Percentiles rank a stretch among this genome's conserved stretches.
Conservation (phyloP, 1,140 invertebrate species). For the Drosophila dunni region DNA sequence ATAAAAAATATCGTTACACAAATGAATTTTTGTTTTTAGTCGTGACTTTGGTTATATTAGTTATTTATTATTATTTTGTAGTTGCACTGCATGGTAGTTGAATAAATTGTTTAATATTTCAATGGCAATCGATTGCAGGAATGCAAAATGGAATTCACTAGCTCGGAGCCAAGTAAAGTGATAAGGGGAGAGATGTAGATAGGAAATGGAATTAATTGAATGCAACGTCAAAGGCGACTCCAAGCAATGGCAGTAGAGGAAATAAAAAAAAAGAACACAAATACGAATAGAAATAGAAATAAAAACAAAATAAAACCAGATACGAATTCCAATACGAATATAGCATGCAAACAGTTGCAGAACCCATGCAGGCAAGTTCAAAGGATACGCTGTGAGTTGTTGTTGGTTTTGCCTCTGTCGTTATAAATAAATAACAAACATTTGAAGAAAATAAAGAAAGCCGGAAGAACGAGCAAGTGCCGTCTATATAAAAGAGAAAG, state of each 20-base stretch:
- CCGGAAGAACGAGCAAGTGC: slow-evolving; percentile 26
- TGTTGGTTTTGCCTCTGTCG: slow-evolving; percentile 34
- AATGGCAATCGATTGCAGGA: slow-evolving; percentile 35
- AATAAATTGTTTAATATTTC: slow-evolving; percentile 48
- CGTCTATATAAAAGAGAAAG: slow-evolving; percentile 20
- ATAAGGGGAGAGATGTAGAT: slow-evolving; percentile 32
- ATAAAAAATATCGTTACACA: slow-evolving; percentile 17
- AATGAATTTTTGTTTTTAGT: not conserved
- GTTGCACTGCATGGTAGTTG: not conserved
- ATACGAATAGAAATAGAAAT: not conserved
- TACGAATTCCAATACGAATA: slow-evolving; percentile 38
- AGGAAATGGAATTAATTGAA: slow-evolving; percentile 70
- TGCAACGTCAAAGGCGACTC: slow-evolving; percentile 62
- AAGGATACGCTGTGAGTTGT: slow-evolving; percentile 64
- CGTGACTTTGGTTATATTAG: slow-evolving; percentile 28
- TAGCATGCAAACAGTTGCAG: slow-evolving; percentile 69
- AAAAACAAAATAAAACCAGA: not conserved
- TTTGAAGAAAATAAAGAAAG: slow-evolving; percentile 55
- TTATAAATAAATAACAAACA: slow-evolving; percentile 83
- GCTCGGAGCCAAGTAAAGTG: slow-evolving; percentile 45
- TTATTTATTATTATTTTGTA: slow-evolving; percentile 44
- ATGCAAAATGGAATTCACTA: slow-evolving; percentile 32
- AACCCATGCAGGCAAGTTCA: slow-evolving; percentile 77
- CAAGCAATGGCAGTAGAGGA: slow-evolving; percentile 14
- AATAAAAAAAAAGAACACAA: not conserved